phyloP scores from a whole-genome alignment of 2,888 invertebrate genomes.

The Arenicola marina region DNA sequence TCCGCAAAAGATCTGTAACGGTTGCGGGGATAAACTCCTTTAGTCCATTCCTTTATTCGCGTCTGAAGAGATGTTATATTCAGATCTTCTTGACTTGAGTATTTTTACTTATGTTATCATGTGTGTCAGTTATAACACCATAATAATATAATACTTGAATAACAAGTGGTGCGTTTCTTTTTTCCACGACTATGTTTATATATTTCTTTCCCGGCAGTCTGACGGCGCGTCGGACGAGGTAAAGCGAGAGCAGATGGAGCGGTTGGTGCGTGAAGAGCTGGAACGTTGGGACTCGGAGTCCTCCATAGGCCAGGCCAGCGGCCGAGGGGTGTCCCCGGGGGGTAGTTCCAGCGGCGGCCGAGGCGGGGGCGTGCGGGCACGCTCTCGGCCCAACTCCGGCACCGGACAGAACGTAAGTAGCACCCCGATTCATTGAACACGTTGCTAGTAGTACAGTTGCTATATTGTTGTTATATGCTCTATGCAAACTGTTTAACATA shows the following conservation, averaged over 20 bases:
- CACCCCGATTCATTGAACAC: no score
- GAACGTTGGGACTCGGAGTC: constrained; percentile 60
- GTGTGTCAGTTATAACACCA: not conserved
- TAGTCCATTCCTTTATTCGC: no score
- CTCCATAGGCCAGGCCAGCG: constrained; percentile 27
- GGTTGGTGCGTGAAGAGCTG: constrained; percentile 61
- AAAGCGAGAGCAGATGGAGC: constrained; percentile 62
- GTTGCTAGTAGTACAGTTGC: no score
- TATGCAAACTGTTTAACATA: no score
- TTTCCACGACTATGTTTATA: no score
- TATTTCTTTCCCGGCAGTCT: constrained; percentile 60
- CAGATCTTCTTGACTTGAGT: not conserved
- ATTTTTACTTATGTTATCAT: not conserved
- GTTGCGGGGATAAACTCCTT: no score
- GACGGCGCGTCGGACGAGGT: constrained; percentile 58
- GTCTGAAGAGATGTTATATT: no score
- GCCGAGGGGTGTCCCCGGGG: constrained; percentile 20
- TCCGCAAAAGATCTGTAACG: no score
- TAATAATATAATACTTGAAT: constrained; percentile 43
- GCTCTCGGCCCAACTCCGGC: constrained; percentile 19
- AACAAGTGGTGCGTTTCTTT: no score
- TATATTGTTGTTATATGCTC: no score
- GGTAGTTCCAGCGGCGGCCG: not conserved
- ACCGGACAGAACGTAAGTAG: constrained; percentile 1
- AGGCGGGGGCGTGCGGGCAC: constrained; percentile 16